Percentiles rank a stretch among this genome's conserved stretches.
These are phyloP conservation scores for Leptarthrus brevirostris DNA, from an alignment of 2,888 invertebrate genomes.

Conservation along the genomic window DNA sequence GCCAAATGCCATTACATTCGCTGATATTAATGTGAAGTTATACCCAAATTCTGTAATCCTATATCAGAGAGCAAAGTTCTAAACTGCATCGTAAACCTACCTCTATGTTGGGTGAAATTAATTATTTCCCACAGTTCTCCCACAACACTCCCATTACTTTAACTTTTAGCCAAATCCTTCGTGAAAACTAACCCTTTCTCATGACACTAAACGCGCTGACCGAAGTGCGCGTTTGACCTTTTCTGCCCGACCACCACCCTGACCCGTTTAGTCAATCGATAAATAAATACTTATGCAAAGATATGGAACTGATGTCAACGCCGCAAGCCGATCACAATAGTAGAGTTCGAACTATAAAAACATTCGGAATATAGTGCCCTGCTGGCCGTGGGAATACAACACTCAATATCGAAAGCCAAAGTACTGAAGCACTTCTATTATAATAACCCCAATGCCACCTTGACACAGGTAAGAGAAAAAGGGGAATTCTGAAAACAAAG, in stretches of 20 bases:
- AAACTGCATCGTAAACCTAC: no score
- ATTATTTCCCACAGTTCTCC: no score
- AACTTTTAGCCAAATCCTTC: no score
- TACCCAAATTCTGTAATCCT: no score
- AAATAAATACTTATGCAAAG: conserved; percentile 24
- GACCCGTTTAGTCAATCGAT: conserved; percentile 46
- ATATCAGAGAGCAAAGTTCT: no score
- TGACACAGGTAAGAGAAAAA: conserved; percentile 1
- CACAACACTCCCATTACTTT: no score
- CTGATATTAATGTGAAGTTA: no score
- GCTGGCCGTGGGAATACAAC: background rate
- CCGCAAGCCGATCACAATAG: background rate
- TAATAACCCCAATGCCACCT: background rate
- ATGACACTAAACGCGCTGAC: conserved; percentile 14
- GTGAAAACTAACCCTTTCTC: conserved; percentile 2
- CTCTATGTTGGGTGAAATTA: no score
- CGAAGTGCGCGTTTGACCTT: conserved; percentile 28
- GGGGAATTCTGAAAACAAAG: background rate
- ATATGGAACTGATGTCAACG: background rate
- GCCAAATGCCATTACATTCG: no score
- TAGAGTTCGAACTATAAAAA: background rate
- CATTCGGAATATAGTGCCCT: conserved; percentile 1
- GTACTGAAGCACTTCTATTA: conserved; percentile 13
- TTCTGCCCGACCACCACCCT: conserved; percentile 1
- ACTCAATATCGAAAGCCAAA: background rate